Conservation (phyloP, 1,140 invertebrate genomes). For the Pygmarrhopalites habei region DNA sequence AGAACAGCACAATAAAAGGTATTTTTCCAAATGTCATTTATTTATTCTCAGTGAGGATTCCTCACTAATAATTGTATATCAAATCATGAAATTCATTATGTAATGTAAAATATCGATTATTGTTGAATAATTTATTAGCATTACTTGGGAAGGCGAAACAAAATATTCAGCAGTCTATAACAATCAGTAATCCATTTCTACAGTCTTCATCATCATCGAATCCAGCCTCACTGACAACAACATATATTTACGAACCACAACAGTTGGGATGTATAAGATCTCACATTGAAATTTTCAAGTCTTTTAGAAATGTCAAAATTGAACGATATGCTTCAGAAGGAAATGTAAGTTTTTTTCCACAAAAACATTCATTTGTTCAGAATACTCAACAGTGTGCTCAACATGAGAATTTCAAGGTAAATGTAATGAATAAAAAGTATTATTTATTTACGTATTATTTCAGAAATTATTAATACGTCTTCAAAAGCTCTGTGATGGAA, state of each 20-base stretch:
- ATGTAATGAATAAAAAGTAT: no score
- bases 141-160: slow-evolving; percentile 3
- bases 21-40: no score
- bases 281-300: slow-evolving; percentile 72
- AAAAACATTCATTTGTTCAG: no score
- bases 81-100: no score
- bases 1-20: slow-evolving; percentile 4
- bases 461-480: slow-evolving; percentile 88
- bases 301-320: slow-evolving; percentile 60
- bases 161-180: neutral
- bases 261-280: slow-evolving; percentile 41
- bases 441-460: no score
- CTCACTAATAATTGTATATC: neutral
- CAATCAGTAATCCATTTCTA: slow-evolving; percentile 4
- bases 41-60: neutral
- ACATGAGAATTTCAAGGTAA: no score
- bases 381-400: no score
- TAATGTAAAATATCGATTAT: no score
- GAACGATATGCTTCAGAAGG: slow-evolving; percentile 88
- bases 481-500: slow-evolving; percentile 61
- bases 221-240: neutral
- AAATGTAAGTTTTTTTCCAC: no score
- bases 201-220: neutral
- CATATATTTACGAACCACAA: slow-evolving; percentile 1
- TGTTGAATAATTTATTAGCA: neutral